A percentile compares a stretch with the other conserved stretches of the same genome.
Evolutionary conservation across 2,113 vertebrate genomes (phyloP).

Genomic region (Meriones unguiculatus): DNA sequence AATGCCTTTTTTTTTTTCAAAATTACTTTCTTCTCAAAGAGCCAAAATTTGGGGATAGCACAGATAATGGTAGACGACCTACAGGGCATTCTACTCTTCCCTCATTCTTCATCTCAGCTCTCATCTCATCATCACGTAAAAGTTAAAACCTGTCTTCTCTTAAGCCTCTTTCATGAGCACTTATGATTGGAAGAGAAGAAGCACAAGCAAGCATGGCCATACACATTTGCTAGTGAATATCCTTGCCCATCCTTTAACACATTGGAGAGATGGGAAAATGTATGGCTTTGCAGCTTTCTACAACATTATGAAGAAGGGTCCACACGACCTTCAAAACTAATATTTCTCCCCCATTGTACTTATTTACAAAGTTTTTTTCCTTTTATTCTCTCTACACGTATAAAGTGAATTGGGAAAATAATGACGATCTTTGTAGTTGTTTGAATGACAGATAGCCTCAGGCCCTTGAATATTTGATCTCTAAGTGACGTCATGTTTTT

Average conservation of each 20-base stretch:
- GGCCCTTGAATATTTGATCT: not conserved
- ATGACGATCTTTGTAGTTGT: not conserved
- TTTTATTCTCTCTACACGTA: not conserved
- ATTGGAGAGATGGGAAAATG: not conserved
- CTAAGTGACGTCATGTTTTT: not conserved
- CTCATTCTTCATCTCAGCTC: not conserved
- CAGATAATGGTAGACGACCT: not conserved
- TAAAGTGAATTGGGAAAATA: not conserved
- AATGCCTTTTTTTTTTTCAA: not conserved
- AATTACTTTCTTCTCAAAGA: constrained; percentile 41
- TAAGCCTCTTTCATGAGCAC: not conserved
- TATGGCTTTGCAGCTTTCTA: not conserved
- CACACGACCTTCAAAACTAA: not conserved
- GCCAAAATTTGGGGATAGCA: not conserved
- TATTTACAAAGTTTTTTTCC: not conserved
- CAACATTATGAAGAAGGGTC: not conserved
- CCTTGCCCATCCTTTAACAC: not conserved
- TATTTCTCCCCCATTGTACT: not conserved
- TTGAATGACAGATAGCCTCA: not conserved
- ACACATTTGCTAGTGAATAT: not conserved
- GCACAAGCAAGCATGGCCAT: not conserved
- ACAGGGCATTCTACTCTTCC: not conserved
- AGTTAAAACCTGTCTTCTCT: not conserved
- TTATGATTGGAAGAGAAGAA: not conserved
- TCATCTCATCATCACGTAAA: not conserved